Conservation (phyloP, 2,113 vertebrate species). For the Siphamia tubifer region DNA sequence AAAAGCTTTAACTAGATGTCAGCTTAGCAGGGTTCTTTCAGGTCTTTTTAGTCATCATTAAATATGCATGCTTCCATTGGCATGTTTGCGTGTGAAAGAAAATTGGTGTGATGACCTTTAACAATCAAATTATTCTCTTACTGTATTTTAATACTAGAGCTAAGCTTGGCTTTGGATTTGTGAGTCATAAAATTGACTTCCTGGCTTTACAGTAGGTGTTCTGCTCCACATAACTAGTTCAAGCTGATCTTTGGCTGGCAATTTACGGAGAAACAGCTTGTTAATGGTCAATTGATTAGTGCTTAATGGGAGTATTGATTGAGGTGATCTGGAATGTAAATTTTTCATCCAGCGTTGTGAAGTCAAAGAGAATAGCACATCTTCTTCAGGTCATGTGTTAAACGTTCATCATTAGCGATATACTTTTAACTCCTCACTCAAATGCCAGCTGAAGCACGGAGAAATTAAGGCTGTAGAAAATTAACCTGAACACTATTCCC, state of each 20-base stretch:
- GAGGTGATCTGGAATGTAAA: constrained; percentile 63
- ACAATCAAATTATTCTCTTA: constrained; percentile 12
- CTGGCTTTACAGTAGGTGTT: constrained; percentile 19
- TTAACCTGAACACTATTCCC: constrained; percentile 36
- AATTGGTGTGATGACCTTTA: constrained; percentile 12
- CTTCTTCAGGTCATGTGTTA: constrained; percentile 63
- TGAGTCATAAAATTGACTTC: constrained; percentile 16
- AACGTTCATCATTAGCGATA: constrained; percentile 64
- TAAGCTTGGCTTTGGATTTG: constrained; percentile 3
- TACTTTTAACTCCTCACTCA: constrained; percentile 45
- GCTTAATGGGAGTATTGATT: constrained; percentile 77
- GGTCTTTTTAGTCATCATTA: constrained; percentile 22
- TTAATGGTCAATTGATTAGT: constrained; percentile 77
- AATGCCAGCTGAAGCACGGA: constrained; percentile 17
- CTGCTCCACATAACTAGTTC: constrained; percentile 2
- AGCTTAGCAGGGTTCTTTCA: not conserved
- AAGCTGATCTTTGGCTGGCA: constrained; percentile 15
- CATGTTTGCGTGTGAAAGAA: constrained; percentile 14
- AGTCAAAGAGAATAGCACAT: constrained; percentile 46
- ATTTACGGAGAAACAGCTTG: constrained; percentile 66
- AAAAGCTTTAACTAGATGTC: constrained; percentile 24
- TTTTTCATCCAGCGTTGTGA: constrained; percentile 59
- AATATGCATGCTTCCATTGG: constrained; percentile 32
- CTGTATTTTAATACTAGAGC: not conserved
- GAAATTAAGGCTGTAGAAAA: constrained; percentile 36